Base-by-base conservation (phyloP, 2,888 invertebrate genomes). In the Drepana falcataria region DNA sequence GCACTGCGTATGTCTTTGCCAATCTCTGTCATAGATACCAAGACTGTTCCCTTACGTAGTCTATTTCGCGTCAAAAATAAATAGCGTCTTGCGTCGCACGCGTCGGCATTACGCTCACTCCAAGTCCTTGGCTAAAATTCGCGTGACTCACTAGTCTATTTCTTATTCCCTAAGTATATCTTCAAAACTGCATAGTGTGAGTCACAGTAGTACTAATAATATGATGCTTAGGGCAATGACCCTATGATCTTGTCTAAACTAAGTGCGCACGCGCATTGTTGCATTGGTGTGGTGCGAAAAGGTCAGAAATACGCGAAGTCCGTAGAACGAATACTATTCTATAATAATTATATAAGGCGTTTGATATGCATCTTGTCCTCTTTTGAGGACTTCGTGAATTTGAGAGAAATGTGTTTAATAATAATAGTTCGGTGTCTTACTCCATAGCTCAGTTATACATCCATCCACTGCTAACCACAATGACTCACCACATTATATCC, bases 121-220 rank as follows among this genome's bases (percentile, higher is more conserved):
- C 21, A 64, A 83, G 84, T 85, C 85, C 85, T 86, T 86, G 83
- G 81, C 74, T 77, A 77, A 79, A 78, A 80, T 44, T 62, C 81
- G 68, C 57, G 66, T 87, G 86, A 88, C 66, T 87, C 87, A 87
- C 68, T 68, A 69, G 73, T 84, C 87, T 88, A 87, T 87, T 86
- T 87, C 79, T 85, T 84, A 87, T 83, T 87, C 83, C 79, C 87
- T 87, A 86, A 87, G 85, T 87, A 88, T 88, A 88, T 76, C 83
- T 79, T 75, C 80, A 85, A 86, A 89, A 88, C 85, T 88, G 88
- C 88, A 89, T 65, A 44, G 75, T 73, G 75, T 87, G 86, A 85
- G 79, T 83, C 87, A 85, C 74, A 72, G 74, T 69, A 67, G 71
- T 71, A 73, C 72, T 66, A 4, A 37, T 21, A 69, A 75, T 77